phyloP scores from a whole-genome alignment of 2,113 vertebrate species.

The Benitochromis conjunctus region DNA sequence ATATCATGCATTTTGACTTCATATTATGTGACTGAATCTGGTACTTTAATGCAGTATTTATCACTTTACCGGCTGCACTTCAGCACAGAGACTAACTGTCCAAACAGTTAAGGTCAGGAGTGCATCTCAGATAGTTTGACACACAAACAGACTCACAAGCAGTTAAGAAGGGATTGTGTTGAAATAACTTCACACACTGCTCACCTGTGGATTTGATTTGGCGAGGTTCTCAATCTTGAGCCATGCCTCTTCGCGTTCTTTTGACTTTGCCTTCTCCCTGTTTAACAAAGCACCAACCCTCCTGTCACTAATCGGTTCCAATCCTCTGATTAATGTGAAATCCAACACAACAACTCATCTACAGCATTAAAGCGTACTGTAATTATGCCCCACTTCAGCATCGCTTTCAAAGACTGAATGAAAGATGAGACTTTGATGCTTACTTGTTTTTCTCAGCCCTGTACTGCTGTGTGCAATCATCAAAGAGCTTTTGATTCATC shows the following conservation, averaged over 20 bases:
- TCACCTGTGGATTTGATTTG: conserved; percentile 97
- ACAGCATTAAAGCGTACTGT: background rate
- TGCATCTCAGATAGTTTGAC: background rate
- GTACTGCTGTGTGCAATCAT: conserved; percentile 98
- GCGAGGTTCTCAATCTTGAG: conserved; percentile 97
- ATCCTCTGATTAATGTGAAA: background rate
- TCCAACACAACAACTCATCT: background rate
- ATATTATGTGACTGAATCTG: background rate
- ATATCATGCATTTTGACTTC: background rate
- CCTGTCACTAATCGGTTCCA: background rate
- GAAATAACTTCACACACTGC: background rate
- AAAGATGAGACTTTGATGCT: background rate
- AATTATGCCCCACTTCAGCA: background rate
- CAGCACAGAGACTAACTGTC: background rate
- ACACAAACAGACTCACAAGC: background rate
- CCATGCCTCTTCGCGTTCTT: conserved; percentile 98
- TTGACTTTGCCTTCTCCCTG: conserved; percentile 97
- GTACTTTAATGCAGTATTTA: background rate
- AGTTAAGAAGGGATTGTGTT: background rate
- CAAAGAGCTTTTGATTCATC: conserved; percentile 99
- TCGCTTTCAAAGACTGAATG: background rate
- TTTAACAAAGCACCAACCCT: background rate
- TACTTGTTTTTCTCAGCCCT: conserved; percentile 98
- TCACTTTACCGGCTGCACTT: background rate
- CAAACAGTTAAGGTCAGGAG: background rate